Conservation (phyloP, 2,113 vertebrate species). For the Meleagris gallopavo region DNA sequence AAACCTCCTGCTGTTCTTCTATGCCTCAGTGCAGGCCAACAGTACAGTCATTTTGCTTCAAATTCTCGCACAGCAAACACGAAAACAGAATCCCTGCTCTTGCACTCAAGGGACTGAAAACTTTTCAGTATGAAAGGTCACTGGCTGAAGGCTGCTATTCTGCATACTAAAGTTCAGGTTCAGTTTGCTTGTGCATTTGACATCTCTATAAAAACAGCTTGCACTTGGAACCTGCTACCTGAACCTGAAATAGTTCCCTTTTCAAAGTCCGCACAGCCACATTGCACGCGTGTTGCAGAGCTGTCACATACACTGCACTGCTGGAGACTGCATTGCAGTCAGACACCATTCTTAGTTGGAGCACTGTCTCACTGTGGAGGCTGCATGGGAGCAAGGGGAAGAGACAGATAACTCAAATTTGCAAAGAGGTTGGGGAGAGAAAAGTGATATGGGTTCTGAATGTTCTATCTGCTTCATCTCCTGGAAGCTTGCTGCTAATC, state of each 20-base stretch:
- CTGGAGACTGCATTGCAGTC: not conserved
- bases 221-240: fast-evolving
- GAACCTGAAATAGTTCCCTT: not conserved
- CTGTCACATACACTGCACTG: fast-evolving
- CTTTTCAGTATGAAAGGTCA: not conserved
- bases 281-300: fast-evolving
- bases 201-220: not conserved
- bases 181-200: not conserved
- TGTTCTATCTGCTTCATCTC: not conserved
- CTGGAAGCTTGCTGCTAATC: not conserved
- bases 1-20: constrained; percentile 35
- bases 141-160: not conserved
- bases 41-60: constrained; percentile 27
- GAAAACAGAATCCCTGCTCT: not conserved
- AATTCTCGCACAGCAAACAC: constrained; percentile 5
- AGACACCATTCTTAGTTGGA: fast-evolving
- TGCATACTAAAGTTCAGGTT: not conserved
- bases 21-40: not conserved
- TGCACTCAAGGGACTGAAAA: not conserved
- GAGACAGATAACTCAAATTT: not conserved
- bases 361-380: not conserved
- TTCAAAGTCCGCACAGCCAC: fast-evolving
- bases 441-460: fast-evolving
- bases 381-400: not conserved
- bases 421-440: not conserved